phyloP scores from a whole-genome alignment of 2,888 invertebrate species.

The Caradrina kadenii region DNA sequence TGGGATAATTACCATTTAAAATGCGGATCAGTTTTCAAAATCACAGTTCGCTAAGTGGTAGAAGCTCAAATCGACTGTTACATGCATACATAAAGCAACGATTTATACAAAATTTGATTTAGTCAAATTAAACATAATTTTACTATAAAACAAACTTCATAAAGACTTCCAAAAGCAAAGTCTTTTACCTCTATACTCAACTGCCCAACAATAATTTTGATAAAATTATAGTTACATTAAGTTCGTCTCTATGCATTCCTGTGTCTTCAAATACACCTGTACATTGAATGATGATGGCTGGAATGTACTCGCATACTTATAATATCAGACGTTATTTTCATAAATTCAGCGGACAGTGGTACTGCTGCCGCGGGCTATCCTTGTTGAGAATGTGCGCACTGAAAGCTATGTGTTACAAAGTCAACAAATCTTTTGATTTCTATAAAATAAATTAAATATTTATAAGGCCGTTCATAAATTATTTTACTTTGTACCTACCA shows the following conservation, averaged over 20 bases:
- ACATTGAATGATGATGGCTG: slow-evolving; percentile 59
- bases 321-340: slow-evolving; percentile 75
- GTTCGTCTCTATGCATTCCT: slow-evolving; percentile 26
- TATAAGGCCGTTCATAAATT: too few relatives aligned
- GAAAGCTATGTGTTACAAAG: slow-evolving; percentile 11
- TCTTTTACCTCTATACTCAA: neutral
- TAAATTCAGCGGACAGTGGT: slow-evolving; percentile 77
- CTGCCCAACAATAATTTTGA: neutral
- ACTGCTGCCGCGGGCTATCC: slow-evolving; percentile 66
- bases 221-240: neutral
- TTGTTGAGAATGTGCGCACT: slow-evolving; percentile 41
- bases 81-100: too few relatives aligned
- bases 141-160: neutral
- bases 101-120: too few relatives aligned
- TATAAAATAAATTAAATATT: too few relatives aligned
- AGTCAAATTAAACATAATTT: too few relatives aligned
- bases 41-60: too few relatives aligned
- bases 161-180: neutral
- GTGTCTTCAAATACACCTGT: slow-evolving; percentile 45
- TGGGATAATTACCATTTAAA: too few relatives aligned
- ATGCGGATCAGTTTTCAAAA: too few relatives aligned
- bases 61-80: too few relatives aligned
- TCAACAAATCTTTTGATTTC: neutral
- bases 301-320: slow-evolving; percentile 65
- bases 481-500: too few relatives aligned